phyloP scores from a whole-genome alignment of 2,113 vertebrate species.

The Canis aureus region DNA sequence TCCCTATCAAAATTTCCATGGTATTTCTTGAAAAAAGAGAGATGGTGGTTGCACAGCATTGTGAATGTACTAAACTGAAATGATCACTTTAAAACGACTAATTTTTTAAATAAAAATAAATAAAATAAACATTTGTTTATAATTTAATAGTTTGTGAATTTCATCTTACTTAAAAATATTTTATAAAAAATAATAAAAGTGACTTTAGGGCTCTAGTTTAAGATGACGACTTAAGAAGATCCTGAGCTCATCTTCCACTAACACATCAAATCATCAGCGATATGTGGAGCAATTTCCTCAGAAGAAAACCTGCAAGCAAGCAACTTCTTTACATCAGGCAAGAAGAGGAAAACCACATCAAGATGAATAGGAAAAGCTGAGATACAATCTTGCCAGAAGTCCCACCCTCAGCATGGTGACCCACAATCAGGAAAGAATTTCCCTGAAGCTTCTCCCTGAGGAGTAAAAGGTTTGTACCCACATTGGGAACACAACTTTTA shows the following conservation, averaged over 20 bases:
- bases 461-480: background rate
- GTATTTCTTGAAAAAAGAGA: background rate
- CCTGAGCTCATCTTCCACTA: background rate
- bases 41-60: background rate
- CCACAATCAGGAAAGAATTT: background rate
- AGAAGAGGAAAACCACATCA: background rate
- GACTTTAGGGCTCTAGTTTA: background rate
- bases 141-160: background rate
- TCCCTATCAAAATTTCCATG: background rate
- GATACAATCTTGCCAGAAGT: background rate
- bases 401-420: background rate
- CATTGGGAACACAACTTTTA: background rate
- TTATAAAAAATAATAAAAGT: background rate
- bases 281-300: background rate
- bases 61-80: background rate
- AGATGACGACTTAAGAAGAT: background rate
- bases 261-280: background rate
- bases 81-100: background rate
- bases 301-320: background rate
- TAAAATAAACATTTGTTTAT: background rate
- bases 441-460: background rate
- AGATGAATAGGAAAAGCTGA: background rate
- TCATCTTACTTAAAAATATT: background rate
- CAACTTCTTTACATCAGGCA: background rate
- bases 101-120: background rate